Evolutionary conservation across 2,113 vertebrate genomes (phyloP).

Genomic region (Anser cygnoides): DNA sequence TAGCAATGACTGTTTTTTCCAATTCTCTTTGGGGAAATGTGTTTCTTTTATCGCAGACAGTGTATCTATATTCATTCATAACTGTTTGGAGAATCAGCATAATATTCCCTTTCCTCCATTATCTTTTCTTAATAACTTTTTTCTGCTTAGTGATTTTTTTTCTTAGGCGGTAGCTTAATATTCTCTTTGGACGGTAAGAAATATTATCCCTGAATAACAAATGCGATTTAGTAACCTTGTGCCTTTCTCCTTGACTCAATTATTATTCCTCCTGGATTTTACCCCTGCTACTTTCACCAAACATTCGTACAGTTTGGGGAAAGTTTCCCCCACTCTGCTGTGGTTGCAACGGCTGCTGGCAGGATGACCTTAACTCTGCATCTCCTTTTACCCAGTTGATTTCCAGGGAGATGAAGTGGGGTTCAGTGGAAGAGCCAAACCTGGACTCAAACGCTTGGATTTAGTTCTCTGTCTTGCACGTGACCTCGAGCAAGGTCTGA

Average conservation of each 20-base stretch:
- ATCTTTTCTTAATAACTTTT: slow-evolving; percentile 58
- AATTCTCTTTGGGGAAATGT: slow-evolving; percentile 37
- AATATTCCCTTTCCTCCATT: slow-evolving; percentile 52
- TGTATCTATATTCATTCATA: slow-evolving; percentile 61
- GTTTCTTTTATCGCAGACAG: slow-evolving; percentile 52
- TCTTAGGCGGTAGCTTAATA: slow-evolving; percentile 33
- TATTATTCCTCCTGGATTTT: slow-evolving; percentile 21
- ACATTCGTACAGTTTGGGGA: fast-evolving
- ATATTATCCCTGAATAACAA: slow-evolving; percentile 53
- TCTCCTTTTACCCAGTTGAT: background rate
- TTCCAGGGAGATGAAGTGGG: background rate
- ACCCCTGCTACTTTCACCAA: background rate
- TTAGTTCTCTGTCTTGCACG: background rate
- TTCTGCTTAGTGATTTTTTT: background rate
- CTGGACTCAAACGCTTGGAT: background rate
- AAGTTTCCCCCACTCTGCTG: background rate
- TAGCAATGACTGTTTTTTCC: background rate
- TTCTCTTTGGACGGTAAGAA: slow-evolving; percentile 55
- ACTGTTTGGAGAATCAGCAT: slow-evolving; percentile 59
- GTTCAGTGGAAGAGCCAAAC: background rate
- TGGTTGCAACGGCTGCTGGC: background rate
- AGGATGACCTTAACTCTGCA: background rate
- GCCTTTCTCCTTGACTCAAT: slow-evolving; percentile 57
- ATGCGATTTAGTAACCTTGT: slow-evolving; percentile 24
- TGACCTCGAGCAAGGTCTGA: background rate